These are phyloP conservation scores for Macrocentrus cingulum DNA, from an alignment of 1,140 invertebrate genomes.

Conservation along the genomic window DNA sequence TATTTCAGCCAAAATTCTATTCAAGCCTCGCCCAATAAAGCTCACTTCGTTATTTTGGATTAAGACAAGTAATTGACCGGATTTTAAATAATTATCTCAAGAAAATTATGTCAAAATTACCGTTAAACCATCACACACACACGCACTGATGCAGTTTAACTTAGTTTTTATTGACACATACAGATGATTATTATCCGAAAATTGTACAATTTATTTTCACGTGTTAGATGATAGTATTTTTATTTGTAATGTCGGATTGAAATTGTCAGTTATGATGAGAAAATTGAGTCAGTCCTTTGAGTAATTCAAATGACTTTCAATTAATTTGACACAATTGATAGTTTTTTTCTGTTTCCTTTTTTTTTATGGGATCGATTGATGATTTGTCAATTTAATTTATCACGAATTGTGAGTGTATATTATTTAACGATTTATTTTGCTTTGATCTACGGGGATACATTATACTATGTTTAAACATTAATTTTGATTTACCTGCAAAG, in stretches of 20 bases:
- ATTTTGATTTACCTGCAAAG: neutral
- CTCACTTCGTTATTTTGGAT: neutral
- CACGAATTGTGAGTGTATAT: neutral
- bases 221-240: too few relatives aligned
- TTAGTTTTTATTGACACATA: neutral
- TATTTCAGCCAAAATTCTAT: slow-evolving; percentile 55
- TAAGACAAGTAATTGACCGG: slow-evolving; percentile 7
- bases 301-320: too few relatives aligned
- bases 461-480: neutral
- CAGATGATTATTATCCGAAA: too few relatives aligned
- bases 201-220: too few relatives aligned
- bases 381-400: too few relatives aligned
- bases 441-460: neutral
- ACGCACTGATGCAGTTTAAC: too few relatives aligned
- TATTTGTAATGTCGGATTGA: too few relatives aligned
- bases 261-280: too few relatives aligned
- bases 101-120: neutral
- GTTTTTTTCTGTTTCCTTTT: too few relatives aligned
- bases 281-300: too few relatives aligned
- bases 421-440: neutral
- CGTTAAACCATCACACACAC: neutral
- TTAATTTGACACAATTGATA: too few relatives aligned
- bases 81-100: neutral
- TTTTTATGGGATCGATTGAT: too few relatives aligned
- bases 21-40: slow-evolving; percentile 51